phyloP scores from a whole-genome alignment of 2,888 invertebrate genomes.

The Sphecodes monilicornis region DNA sequence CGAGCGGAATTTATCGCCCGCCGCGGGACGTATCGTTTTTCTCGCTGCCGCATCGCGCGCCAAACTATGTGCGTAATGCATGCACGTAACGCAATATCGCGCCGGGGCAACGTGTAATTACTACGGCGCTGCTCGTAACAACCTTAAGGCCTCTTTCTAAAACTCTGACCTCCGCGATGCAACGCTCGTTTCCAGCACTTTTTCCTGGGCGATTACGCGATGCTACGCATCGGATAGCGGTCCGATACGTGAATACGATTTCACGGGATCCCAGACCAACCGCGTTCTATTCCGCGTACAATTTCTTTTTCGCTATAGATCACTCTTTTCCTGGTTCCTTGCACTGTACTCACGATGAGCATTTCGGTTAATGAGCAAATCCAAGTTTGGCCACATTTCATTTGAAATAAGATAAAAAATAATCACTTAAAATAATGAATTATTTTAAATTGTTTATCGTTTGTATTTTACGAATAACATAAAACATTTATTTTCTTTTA shows the following conservation, averaged over 20 bases:
- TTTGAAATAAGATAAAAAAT: no score
- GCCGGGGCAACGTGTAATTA: conserved; percentile 73
- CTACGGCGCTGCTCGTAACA: conserved; percentile 67
- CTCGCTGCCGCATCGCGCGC: conserved; percentile 34
- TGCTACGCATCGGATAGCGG: conserved; percentile 25
- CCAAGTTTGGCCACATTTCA: no score
- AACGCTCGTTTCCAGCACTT: conserved; percentile 31
- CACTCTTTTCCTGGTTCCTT: conserved; percentile 1
- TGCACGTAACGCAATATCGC: conserved; percentile 69
- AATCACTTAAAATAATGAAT: no score
- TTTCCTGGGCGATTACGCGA: conserved; percentile 18
- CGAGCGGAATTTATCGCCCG: conserved; percentile 53
- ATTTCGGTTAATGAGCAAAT: background rate
- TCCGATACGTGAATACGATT: conserved; percentile 13
- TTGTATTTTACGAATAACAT: no score
- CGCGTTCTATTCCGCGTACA: background rate
- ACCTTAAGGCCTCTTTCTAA: conserved; percentile 65
- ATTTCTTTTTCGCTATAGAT: background rate
- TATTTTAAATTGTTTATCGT: no score
- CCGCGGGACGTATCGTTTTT: conserved; percentile 49
- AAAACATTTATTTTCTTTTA: no score
- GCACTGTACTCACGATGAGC: background rate
- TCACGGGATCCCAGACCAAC: conserved; percentile 6
- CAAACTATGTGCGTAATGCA: conserved; percentile 58
- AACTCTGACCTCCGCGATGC: conserved; percentile 73